These are phyloP conservation scores for Balaeniceps rex DNA, from an alignment of 2,113 vertebrate species.

Conservation along the genomic window DNA sequence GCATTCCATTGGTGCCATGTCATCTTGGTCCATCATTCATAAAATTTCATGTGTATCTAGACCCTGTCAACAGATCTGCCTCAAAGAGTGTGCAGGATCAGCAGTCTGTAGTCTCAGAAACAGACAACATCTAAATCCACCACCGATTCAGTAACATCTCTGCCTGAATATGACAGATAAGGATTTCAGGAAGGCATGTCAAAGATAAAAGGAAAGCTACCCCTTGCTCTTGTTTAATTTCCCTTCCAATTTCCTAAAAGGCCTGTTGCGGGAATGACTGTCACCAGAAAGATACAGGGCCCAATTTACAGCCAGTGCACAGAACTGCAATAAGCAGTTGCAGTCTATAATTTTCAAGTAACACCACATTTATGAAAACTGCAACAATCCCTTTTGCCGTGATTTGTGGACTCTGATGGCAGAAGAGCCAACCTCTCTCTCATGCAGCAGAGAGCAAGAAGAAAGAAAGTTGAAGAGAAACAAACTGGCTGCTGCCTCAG, in stretches of 20 bases:
- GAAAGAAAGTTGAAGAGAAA: conserved; percentile 16
- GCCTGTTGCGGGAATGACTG: conserved; percentile 25
- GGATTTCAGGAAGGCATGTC: conserved; percentile 43
- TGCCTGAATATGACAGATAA: conserved; percentile 56
- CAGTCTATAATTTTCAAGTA: conserved; percentile 24
- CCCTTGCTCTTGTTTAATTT: conserved; percentile 51
- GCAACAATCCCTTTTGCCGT: neutral
- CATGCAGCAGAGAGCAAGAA: neutral
- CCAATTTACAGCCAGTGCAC: neutral
- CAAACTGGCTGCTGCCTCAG: conserved; percentile 56
- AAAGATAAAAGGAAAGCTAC: conserved; percentile 59
- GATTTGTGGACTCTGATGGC: conserved; percentile 5
- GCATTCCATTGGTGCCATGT: neutral
- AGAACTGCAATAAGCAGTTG: conserved; percentile 13
- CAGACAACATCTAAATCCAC: conserved; percentile 52
- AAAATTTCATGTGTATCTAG: neutral
- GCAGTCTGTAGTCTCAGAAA: neutral
- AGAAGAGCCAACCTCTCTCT: conserved; percentile 28
- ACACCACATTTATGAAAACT: conserved; percentile 32
- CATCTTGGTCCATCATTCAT: neutral
- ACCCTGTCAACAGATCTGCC: neutral
- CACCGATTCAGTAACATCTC: conserved; percentile 10
- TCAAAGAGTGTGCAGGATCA: neutral
- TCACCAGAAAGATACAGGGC: neutral
- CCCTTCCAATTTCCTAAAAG: conserved; percentile 52